Base-by-base conservation (phyloP, 1,140 invertebrate genomes). In the Colletes latitarsis region DNA sequence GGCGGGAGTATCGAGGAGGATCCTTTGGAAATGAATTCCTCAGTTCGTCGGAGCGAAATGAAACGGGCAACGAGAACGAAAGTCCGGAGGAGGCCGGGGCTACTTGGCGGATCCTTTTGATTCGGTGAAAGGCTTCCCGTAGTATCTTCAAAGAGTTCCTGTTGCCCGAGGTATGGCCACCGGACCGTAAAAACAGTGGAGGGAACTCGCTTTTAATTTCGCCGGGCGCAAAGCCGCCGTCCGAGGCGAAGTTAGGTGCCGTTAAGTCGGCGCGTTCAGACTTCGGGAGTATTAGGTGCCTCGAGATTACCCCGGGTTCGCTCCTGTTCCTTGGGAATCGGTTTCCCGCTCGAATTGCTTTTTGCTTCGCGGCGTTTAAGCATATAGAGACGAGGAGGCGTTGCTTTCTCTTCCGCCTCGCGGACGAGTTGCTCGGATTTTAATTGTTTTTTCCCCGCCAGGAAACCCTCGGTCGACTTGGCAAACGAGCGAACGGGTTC, bases 41-140 rank as follows among this genome's bases (percentile, higher is more conserved):
- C 55, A 46, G 30, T 53, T 77, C 68, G 68, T 14, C 58, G 68
- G 15, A 63, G 68, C 46, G 76, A 77, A 63, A 71, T 62, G 76
- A 57, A 58, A 71, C 76, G 46, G 14, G 67, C 46, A 77, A 71
- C 57, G 46, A 77, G 76, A 73, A 15, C 46, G 77, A 78, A 78
- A 73, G 77, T 78, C 30, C 69, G 71, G 49, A 64, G 39, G 5
- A 72, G 49, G 49, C 63, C 63, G 8, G 9, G 52, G 77, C 77
- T 78, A 78, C 69, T 78, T 78, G 69, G 69, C 12, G 58, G 58
- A 72, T 78, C 77, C 69, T 78, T 78, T 78, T 78, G 77, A 78
- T 78, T 72, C 77, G 49, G 58, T 78, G 77, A 78, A 78, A 73
- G 77, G 69, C 49, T 46, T 55, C 68, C 14, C 14, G 6, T 46